Evolutionary conservation across 2,797 vertebrate genomes (phyloP).

Genomic region (Scolopax rusticola): DNA sequence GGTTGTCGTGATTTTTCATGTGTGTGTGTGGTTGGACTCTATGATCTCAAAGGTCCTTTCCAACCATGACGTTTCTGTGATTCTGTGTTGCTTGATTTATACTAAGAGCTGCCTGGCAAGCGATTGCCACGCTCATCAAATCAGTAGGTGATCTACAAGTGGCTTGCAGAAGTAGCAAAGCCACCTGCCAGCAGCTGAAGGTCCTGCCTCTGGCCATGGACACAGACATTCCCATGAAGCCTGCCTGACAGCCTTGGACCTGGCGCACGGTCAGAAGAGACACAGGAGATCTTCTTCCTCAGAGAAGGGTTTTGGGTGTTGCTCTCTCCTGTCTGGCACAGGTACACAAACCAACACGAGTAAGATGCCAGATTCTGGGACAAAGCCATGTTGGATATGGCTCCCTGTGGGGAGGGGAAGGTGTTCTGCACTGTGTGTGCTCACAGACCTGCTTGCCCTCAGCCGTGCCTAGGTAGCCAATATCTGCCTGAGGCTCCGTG

Average conservation of each 20-base stretch:
- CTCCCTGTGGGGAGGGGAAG: neutral
- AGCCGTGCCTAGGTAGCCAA: neutral
- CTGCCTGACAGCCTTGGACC: neutral
- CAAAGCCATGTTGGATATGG: neutral
- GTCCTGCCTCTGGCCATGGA: neutral
- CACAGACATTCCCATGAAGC: neutral
- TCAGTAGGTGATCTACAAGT: neutral
- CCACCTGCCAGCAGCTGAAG: neutral
- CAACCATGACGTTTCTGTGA: no score
- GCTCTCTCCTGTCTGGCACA: neutral
- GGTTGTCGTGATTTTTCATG: no score
- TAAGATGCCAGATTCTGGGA: neutral
- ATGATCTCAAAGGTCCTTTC: no score
- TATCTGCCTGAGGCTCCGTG: fast-evolving
- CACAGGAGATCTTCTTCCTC: neutral
- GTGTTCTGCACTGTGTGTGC: neutral
- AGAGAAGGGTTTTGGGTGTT: neutral
- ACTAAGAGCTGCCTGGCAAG: neutral
- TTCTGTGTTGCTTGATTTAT: neutral
- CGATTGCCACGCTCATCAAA: neutral
- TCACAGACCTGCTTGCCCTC: neutral
- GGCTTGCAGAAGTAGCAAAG: neutral
- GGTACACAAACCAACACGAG: neutral
- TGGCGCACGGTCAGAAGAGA: neutral
- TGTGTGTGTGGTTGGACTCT: no score